These are phyloP conservation scores for Zapus hudsonius DNA, from an alignment of 2,113 vertebrate species.

Conservation along the genomic window DNA sequence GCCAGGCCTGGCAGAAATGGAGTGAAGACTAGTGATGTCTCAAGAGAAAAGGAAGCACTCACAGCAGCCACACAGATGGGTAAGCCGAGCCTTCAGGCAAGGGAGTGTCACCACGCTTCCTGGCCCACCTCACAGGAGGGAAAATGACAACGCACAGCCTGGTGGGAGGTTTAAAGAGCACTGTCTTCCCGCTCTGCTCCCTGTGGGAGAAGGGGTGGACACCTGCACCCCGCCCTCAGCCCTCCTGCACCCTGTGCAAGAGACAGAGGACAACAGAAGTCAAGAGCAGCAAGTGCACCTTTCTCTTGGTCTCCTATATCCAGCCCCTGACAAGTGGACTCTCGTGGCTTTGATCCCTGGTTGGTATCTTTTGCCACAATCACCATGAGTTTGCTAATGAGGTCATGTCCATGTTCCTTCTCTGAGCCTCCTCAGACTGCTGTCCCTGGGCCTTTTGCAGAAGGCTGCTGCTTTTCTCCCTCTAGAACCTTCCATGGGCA, in stretches of 20 bases:
- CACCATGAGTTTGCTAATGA: not conserved
- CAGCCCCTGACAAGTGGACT: not conserved
- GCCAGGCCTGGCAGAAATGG: not conserved
- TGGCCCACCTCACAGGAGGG: not conserved
- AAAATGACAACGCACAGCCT: not conserved
- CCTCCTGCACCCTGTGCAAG: no score
- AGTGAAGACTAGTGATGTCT: not conserved
- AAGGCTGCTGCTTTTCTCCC: not conserved
- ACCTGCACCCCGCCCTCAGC: not conserved
- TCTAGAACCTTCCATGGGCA: not conserved
- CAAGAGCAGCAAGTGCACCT: not conserved
- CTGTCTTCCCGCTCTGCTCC: not conserved
- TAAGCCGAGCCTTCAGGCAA: not conserved
- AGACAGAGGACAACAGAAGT: not conserved
- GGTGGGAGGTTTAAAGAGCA: not conserved
- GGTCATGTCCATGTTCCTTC: not conserved
- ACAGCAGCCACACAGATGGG: not conserved
- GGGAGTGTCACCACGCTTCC: not conserved
- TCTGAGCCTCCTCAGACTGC: not conserved
- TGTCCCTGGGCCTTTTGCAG: not conserved
- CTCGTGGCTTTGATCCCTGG: not conserved
- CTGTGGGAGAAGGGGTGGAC: not conserved
- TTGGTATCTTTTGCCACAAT: not conserved
- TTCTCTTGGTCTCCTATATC: fast-evolving
- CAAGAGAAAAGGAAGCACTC: not conserved